Evolutionary conservation across 2,888 invertebrate genomes (phyloP), one percentile per base, ranked within the genome.

Genomic region (Tenthredo amoena): DNA sequence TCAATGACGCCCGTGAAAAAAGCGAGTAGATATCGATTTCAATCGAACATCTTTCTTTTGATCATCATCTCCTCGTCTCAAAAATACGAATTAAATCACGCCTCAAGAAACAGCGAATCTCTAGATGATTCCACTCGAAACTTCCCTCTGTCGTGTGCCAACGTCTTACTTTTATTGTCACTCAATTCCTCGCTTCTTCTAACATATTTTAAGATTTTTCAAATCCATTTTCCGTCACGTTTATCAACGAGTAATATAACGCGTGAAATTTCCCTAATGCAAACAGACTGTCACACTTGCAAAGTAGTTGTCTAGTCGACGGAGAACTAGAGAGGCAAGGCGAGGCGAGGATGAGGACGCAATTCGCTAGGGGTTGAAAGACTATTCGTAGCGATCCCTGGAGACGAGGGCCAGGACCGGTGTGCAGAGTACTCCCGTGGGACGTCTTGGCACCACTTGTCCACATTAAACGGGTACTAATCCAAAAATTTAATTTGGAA

Each of bases 401-500:
- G 83, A 68, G 83, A 83, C 50, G 68, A 83, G 68, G 68, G 65
- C 68, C 31, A 83, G 68, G 43, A 43, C 83, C 31, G 68, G 47
- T 83, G 89, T 89, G 86, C 90, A 88, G 91, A 92, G 93, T 90
- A 92, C 91, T 89, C 93, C 92, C 93, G 87, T 88, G 93, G 93
- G 93, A 93, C 90, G 89, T 88, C 88, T 89, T 88, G 88, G 87
- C 88, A 89, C 91, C 91, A 92, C 92, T 92, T 92, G 92, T 91
- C 90, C 89, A 90, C 90, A 91, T 92, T 92, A 92, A 92, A 90
- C 89, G 91, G 92, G 91, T 91, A 93, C 93, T 93, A 93, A 93
- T 93, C 93, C 92, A 89, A 86, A 93, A 93, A 93, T 93, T 93
- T 93, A 93, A 93, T 93, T 93, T 93, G 91, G 89, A 93, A 93